Evolutionary conservation across 2,888 invertebrate species (phyloP).

Genomic region (Macropis europaea): DNA sequence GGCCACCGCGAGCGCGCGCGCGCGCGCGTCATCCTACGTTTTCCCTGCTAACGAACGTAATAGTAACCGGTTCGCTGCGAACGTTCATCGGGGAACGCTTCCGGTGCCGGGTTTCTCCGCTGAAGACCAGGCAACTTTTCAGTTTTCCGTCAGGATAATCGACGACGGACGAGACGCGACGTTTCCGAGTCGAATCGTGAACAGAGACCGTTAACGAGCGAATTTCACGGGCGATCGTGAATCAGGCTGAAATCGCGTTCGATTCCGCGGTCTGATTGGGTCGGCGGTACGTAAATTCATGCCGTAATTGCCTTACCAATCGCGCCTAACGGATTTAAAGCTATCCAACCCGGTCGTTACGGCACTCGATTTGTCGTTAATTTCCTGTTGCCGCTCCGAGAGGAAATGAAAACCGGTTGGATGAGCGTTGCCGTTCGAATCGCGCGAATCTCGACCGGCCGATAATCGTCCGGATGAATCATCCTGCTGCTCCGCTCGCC

Average conservation of each 20-base stretch:
- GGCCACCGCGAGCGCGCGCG: not conserved
- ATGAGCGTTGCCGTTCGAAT: not conserved
- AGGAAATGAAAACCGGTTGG: slow-evolving; percentile 44
- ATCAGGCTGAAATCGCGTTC: slow-evolving; percentile 9
- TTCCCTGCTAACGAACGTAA: no score
- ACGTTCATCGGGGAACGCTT: no score
- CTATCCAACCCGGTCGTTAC: slow-evolving; percentile 24
- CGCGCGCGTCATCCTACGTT: not conserved
- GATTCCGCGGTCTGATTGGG: slow-evolving; percentile 28
- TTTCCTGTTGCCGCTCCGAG: slow-evolving; percentile 39
- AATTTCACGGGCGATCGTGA: not conserved
- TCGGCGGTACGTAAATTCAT: slow-evolving; percentile 26
- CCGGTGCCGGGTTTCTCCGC: no score
- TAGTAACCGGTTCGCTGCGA: not conserved
- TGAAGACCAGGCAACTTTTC: no score
- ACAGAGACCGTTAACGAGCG: not conserved
- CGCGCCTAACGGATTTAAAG: slow-evolving; percentile 43
- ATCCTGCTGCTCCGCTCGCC: not conserved
- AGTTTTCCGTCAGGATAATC: no score
- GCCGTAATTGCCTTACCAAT: slow-evolving; percentile 43
- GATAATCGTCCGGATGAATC: slow-evolving; percentile 35
- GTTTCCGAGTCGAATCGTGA: no score
- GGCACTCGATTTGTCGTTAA: slow-evolving; percentile 51
- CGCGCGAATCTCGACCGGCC: slow-evolving; percentile 7
- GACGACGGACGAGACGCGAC: no score